phyloP scores from a whole-genome alignment of 2,888 invertebrate genomes.

The Suillia variegata region DNA sequence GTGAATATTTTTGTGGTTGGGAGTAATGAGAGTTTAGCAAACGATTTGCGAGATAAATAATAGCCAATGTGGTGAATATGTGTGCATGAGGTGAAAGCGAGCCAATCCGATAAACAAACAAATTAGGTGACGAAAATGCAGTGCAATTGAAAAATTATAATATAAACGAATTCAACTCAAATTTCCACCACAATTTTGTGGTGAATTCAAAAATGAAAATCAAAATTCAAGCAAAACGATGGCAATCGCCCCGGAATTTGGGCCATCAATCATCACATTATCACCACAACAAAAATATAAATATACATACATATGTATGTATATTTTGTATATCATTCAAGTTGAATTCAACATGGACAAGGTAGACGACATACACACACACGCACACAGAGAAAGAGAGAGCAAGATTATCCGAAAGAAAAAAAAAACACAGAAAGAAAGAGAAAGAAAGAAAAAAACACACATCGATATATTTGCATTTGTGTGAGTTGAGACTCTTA shows the following conservation, averaged over 20 bases:
- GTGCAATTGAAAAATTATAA: slow-evolving; percentile 4
- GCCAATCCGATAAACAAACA: slow-evolving; percentile 2
- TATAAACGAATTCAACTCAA: not conserved
- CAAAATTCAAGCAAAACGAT: slow-evolving; percentile 10
- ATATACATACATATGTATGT: slow-evolving; percentile 23
- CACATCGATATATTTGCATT: slow-evolving; percentile 59
- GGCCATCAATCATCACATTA: slow-evolving; percentile 18
- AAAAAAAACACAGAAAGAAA: too few relatives aligned
- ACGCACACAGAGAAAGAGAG: slow-evolving; percentile 29
- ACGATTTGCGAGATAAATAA: not conserved
- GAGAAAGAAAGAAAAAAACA: slow-evolving; percentile 30
- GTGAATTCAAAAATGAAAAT: slow-evolving; percentile 9
- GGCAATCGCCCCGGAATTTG: slow-evolving; percentile 29
- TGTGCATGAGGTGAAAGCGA: not conserved
- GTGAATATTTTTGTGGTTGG: too few relatives aligned
- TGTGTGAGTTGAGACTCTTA: slow-evolving; percentile 63
- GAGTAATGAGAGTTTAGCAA: too few relatives aligned
- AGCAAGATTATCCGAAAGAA: slow-evolving; percentile 31
- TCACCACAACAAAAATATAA: slow-evolving; percentile 23
- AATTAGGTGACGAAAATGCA: slow-evolving; percentile 3
- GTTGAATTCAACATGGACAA: too few relatives aligned
- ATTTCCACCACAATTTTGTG: not conserved
- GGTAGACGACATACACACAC: slow-evolving; percentile 26
- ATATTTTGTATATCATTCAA: slow-evolving; percentile 31
- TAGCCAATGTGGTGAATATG: slow-evolving; percentile 2